Percentiles rank a stretch among this genome's conserved stretches.
phyloP scores from a whole-genome alignment of 2,797 vertebrate genomes.

The Salmo trutta region DNA sequence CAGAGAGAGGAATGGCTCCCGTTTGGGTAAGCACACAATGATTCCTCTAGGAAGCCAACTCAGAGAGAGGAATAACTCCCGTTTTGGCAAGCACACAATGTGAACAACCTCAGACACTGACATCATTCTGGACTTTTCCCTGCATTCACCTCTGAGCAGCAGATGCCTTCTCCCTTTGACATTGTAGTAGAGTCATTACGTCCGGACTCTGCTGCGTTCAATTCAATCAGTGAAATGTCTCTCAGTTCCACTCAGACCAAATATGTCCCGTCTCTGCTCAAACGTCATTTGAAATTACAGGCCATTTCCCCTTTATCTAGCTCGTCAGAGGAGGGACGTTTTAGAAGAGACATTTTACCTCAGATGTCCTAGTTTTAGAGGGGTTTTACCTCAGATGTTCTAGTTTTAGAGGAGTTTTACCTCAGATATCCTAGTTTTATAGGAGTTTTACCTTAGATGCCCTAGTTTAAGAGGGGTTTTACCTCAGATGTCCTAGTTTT shows the following conservation, averaged over 20 bases:
- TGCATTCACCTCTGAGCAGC: not conserved
- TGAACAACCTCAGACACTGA: not conserved
- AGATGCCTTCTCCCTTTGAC: not conserved
- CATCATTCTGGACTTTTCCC: not conserved
- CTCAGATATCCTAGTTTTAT: too few relatives aligned
- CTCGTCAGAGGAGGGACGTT: not conserved
- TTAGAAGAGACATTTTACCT: not conserved
- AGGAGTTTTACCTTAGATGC: too few relatives aligned
- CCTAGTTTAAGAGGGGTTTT: too few relatives aligned
- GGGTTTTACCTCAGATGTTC: too few relatives aligned
- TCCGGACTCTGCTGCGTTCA: not conserved
- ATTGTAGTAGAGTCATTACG: not conserved
- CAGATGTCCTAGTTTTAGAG: too few relatives aligned
- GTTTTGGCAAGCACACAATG: not conserved
- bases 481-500: too few relatives aligned
- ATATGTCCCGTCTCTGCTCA: not conserved
- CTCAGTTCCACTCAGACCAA: not conserved
- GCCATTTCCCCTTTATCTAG: not conserved
- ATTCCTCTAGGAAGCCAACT: not conserved
- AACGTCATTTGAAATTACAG: constrained; percentile 5
- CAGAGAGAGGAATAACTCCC: not conserved
- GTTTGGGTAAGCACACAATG: not conserved
- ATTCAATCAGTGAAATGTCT: constrained; percentile 6
- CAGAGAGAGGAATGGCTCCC: not conserved
- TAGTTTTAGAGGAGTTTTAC: too few relatives aligned